Percentiles rank a stretch among this genome's conserved stretches.
Conservation (phyloP, 2,113 vertebrate genomes). For the Theristicus caerulescens region DNA sequence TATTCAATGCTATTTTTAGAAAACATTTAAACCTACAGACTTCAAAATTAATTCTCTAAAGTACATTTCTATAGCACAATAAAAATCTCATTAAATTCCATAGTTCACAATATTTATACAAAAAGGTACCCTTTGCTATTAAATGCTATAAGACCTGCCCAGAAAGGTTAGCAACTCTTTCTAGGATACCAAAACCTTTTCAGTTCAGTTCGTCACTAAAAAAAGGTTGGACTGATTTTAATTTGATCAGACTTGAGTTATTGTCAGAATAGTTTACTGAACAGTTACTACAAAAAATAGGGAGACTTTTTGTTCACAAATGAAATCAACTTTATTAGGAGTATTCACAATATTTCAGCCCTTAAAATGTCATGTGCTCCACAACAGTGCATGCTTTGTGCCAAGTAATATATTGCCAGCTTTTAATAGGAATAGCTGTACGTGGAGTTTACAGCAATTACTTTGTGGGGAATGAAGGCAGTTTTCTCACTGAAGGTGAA, state of each 20-base stretch:
- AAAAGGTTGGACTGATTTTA: background rate
- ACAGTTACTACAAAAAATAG: background rate
- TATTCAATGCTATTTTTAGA: conserved; percentile 53
- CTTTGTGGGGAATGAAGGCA: background rate
- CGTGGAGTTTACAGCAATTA: background rate
- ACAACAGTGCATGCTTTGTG: background rate
- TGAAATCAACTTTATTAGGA: background rate
- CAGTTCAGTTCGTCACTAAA: background rate
- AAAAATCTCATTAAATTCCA: conserved; percentile 58
- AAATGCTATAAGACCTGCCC: conserved; percentile 34
- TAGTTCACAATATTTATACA: conserved; percentile 37
- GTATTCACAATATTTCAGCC: background rate
- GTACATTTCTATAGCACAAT: conserved; percentile 22
- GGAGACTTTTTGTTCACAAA: background rate
- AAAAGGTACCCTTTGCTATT: conserved; percentile 10
- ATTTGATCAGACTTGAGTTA: conserved; percentile 2
- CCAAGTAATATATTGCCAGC: background rate
- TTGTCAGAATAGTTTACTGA: conserved; percentile 9
- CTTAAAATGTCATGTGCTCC: background rate
- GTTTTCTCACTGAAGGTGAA: background rate
- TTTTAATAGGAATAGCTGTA: background rate
- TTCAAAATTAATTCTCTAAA: conserved; percentile 63
- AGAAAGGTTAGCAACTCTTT: conserved; percentile 50
- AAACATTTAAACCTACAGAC: conserved; percentile 53
- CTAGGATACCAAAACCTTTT: conserved; percentile 16